Percentiles rank a stretch among this genome's conserved stretches.
Conservation (phyloP, 2,888 invertebrate species). For the Deilephila elpenor region DNA sequence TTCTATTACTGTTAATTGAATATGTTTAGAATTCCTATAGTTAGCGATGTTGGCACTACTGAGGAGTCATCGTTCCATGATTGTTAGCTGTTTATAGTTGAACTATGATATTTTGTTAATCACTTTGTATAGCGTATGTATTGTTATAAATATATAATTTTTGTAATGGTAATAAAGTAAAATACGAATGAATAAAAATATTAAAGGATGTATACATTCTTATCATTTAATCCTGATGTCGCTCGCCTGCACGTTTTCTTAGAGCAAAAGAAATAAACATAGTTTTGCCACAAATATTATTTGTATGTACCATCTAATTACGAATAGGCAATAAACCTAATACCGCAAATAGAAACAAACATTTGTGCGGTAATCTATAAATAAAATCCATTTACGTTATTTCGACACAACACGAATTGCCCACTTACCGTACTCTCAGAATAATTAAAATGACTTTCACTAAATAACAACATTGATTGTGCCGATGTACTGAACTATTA, state of each 20-base stretch:
- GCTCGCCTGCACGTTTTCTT: too few species aligned
- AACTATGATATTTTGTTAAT: conserved; percentile 44
- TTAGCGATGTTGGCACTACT: conserved; percentile 38
- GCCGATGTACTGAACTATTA: background rate
- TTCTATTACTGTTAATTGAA: conserved; percentile 17
- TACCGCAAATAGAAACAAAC: background rate
- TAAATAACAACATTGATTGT: background rate
- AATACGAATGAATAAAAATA: conserved; percentile 21
- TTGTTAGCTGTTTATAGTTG: conserved; percentile 42
- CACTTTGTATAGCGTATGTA: conserved; percentile 41
- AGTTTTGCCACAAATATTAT: background rate
- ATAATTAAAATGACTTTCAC: background rate
- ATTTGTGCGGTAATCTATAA: too few species aligned
- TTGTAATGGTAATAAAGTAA: conserved; percentile 24
- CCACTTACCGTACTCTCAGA: background rate
- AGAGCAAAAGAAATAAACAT: too few species aligned
- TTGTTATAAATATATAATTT: conserved; percentile 37
- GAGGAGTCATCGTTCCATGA: conserved; percentile 37
- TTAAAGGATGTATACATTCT: background rate
- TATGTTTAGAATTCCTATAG: conserved; percentile 12
- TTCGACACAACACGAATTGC: background rate
- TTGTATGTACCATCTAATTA: background rate
- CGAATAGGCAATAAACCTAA: background rate
- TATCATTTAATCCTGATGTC: background rate
- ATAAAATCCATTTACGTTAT: too few species aligned